phyloP scores from a whole-genome alignment of 1,140 invertebrate species.

The Trichoplusia ni region DNA sequence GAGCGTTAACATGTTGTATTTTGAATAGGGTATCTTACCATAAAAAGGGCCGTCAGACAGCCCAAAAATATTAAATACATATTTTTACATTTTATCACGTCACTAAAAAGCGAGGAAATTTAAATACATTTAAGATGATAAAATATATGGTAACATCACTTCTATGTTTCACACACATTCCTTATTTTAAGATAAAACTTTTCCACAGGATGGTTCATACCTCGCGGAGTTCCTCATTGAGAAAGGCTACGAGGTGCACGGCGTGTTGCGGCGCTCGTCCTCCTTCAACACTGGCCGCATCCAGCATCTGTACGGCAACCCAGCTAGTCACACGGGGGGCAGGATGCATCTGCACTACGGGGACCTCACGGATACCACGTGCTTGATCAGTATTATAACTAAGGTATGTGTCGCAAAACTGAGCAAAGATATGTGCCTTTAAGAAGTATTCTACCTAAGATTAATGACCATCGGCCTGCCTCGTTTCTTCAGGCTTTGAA shows the following conservation, averaged over 20 bases:
- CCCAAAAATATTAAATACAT: too few species aligned
- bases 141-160: not conserved
- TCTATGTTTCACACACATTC: not conserved
- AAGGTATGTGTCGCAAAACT: too few species aligned
- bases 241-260: constrained; percentile 98
- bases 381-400: constrained; percentile 97
- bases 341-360: constrained; percentile 98
- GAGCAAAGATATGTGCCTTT: too few species aligned
- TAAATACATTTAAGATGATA: too few species aligned
- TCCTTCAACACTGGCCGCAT: constrained; percentile 98
- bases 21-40: too few species aligned
- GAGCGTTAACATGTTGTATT: too few species aligned
- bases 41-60: too few species aligned
- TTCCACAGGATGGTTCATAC: constrained; percentile 98
- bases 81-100: too few species aligned
- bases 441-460: too few species aligned
- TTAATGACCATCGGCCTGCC: too few species aligned
- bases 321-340: constrained; percentile 90
- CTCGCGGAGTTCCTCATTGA: constrained; percentile 96
- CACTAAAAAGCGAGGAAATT: too few species aligned
- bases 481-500: too few species aligned
- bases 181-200: not conserved
- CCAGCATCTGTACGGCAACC: constrained; percentile 96
- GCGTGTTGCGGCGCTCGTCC: constrained; percentile 96
- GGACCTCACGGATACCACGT: constrained; percentile 99